phyloP scores from a whole-genome alignment of 2,888 invertebrate genomes.

The Microctonus hyperodae region DNA sequence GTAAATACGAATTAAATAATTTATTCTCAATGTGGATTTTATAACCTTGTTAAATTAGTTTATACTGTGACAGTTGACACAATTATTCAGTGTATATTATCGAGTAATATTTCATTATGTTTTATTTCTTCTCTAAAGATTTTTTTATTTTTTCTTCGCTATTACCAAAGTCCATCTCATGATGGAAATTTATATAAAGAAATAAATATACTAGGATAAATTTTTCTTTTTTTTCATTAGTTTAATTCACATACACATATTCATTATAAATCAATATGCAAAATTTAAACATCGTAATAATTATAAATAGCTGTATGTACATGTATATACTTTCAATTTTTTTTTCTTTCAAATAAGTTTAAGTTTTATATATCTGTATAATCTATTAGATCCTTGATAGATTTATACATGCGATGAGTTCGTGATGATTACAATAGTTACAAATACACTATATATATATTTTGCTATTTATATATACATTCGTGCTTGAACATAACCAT shows the following conservation, averaged over 20 bases:
- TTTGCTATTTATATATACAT: background rate
- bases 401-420: background rate
- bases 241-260: too few relatives aligned
- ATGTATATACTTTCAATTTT: background rate
- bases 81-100: background rate
- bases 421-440: background rate
- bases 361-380: background rate
- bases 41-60: background rate
- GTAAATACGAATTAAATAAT: background rate
- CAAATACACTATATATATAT: background rate
- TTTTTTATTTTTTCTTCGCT: background rate
- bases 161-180: too few relatives aligned
- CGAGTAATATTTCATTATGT: background rate
- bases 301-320: too few relatives aligned
- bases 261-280: too few relatives aligned
- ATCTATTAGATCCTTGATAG: background rate
- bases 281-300: too few relatives aligned
- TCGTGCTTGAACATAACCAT: constrained; percentile 15
- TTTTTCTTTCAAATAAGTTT: background rate
- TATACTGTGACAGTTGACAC: background rate
- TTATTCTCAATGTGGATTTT: background rate
- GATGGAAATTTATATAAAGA: too few relatives aligned
- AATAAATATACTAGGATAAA: too few relatives aligned
- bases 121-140: too few relatives aligned
- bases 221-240: too few relatives aligned